Percentiles rank a stretch among this genome's conserved stretches.
Evolutionary conservation across 2,797 vertebrate genomes (phyloP).

Genomic region (Rhinichthys osculus): DNA sequence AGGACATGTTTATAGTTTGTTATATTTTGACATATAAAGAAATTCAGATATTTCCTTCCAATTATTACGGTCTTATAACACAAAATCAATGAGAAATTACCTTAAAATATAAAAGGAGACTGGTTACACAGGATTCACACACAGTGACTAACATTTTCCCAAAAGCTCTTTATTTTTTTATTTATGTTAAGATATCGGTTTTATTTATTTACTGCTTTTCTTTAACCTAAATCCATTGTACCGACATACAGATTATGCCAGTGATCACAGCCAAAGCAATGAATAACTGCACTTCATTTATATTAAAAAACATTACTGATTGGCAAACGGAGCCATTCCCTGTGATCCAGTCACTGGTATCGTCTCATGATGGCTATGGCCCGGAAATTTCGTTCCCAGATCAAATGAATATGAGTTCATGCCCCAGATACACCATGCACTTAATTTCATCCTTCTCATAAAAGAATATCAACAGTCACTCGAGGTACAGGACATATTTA

Average conservation of each 20-base stretch:
- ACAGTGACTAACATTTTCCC: background rate
- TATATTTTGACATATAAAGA: background rate
- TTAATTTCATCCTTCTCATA: slow-evolving; percentile 81
- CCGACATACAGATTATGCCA: background rate
- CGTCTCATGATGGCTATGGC: background rate
- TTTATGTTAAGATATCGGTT: background rate
- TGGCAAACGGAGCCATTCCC: background rate
- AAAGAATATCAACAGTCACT: slow-evolving; percentile 78
- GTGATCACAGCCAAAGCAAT: slow-evolving; percentile 15
- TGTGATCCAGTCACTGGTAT: background rate
- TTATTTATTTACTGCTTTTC: background rate
- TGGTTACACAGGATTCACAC: background rate
- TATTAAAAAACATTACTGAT: slow-evolving; percentile 1
- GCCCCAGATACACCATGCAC: slow-evolving; percentile 62
- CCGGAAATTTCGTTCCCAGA: background rate
- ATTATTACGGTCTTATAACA: background rate
- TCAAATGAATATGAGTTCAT: slow-evolving; percentile 12
- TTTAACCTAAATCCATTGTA: background rate
- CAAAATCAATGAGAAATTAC: background rate
- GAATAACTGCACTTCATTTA: background rate
- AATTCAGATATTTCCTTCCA: background rate
- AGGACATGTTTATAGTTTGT: background rate
- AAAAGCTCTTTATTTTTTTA: background rate
- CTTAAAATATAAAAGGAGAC: background rate
- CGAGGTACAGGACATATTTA: slow-evolving; percentile 74